Conservation (phyloP, 2,888 invertebrate species). For the Spisula subtruncata region DNA sequence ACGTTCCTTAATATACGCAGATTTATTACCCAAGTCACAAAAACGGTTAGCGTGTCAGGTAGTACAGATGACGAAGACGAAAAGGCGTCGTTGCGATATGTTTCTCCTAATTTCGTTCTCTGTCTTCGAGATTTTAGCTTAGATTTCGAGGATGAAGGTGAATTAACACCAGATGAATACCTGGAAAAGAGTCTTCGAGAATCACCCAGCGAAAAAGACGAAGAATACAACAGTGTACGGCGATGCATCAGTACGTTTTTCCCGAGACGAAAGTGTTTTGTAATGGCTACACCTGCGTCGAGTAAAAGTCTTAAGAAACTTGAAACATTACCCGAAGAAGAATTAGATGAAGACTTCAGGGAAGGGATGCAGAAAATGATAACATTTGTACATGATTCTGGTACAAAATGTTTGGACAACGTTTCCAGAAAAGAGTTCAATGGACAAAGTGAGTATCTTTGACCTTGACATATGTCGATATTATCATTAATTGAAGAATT, state of each 20-base stretch:
- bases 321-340: neutral
- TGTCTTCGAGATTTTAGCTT: neutral
- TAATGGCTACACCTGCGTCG: neutral
- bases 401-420: slow-evolving; percentile 10
- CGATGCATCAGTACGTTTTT: slow-evolving; percentile 11
- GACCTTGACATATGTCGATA: too few species aligned
- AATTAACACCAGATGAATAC: neutral
- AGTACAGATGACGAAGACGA: neutral
- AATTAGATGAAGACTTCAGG: slow-evolving; percentile 7
- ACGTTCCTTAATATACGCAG: neutral
- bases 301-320: neutral
- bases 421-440: slow-evolving; percentile 1
- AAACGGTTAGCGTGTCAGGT: neutral
- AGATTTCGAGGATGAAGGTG: neutral
- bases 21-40: neutral
- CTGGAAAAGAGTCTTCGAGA: neutral
- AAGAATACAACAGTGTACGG: neutral
- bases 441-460: neutral
- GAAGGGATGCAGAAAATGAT: neutral
- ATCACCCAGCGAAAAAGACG: neutral
- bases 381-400: neutral
- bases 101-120: slow-evolving; percentile 14
- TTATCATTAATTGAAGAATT: too few species aligned
- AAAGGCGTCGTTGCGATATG: neutral
- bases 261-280: slow-evolving; percentile 27